Evolutionary conservation across 2,797 vertebrate genomes (phyloP), one percentile per base, ranked within the genome.

Genomic region (Ataeniobius toweri): DNA sequence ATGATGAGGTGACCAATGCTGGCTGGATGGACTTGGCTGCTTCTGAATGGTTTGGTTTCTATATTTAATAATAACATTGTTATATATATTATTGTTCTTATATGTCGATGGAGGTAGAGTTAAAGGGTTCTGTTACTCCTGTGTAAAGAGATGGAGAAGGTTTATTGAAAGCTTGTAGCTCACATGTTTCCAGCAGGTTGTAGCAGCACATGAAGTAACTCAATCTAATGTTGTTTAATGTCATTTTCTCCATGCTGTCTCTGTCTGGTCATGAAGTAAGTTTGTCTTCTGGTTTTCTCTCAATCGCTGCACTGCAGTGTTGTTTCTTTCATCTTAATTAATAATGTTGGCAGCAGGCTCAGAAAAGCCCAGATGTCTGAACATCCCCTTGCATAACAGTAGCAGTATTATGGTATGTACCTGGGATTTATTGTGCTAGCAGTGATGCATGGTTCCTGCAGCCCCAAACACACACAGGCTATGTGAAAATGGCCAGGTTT

Each of bases 171-270:
- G 56, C 48, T 50, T n/a, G 2, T n/a, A 59, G 56, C 26, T n/a
- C 56, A 61, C 26, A 63, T 31, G 59, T 28, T 63, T 12, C 50
- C 59, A 36, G 59, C 59, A 63, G 59, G 28, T 63, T 36, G 14
- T 31, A 36, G 3, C 28, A 63, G 16, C 50, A 51, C 58, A 61
- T 31, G 31, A 24, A 59, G 58, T 4, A 28, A 16, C 59, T 36
- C 13, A 31, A 18, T 36, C 36, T 67, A 6, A 67, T 41, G 55
- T n/a, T 31, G 14, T 77, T 85, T 85, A 88, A 71, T 76, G 22
- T 88, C 84, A 85, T 82, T 91, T 81, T 88, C 71, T 82, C 63
- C 86, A 90, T 68, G 88, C 91, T 70, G 46, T 85, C 86, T 79
- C 78, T 14, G 63, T 90, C 74, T 76, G 78, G 46, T 56, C 48